phyloP scores from a whole-genome alignment of 2,797 vertebrate species.

The Hydrophis major region DNA sequence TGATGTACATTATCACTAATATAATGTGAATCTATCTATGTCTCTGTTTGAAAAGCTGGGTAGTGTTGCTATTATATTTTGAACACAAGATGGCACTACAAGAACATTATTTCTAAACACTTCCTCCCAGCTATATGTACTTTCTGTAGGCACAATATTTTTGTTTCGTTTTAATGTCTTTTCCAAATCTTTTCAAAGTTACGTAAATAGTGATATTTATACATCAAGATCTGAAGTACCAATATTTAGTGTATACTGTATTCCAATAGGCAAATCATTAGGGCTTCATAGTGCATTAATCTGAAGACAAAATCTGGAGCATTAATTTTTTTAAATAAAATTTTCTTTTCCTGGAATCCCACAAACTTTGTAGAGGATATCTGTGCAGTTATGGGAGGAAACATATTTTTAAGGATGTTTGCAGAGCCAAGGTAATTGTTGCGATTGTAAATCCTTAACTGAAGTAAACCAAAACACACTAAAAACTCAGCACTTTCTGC shows the following conservation, averaged over 20 bases:
- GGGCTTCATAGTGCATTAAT: not conserved
- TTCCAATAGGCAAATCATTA: not conserved
- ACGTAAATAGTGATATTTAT: not conserved
- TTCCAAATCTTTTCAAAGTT: not conserved
- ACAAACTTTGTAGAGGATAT: not conserved
- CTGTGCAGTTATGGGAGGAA: not conserved
- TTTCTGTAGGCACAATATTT: not conserved
- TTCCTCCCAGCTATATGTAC: not conserved
- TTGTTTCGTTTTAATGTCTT: not conserved
- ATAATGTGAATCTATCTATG: not conserved
- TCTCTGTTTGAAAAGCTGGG: not conserved
- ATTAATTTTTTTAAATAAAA: not conserved
- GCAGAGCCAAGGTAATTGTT: not conserved
- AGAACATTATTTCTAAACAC: conserved; percentile 27
- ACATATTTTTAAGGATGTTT: not conserved
- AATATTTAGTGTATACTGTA: not conserved
- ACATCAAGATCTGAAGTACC: not conserved
- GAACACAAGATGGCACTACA: conserved; percentile 64
- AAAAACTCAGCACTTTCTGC: not conserved
- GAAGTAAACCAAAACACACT: not conserved
- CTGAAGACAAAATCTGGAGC: not conserved
- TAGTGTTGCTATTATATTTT: not conserved
- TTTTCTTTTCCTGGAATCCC: not conserved
- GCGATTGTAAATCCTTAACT: not conserved
- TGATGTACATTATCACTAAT: not conserved